Evolutionary conservation across 2,113 vertebrate genomes (phyloP).

Genomic region (Petrocephalus microphthalmus): DNA sequence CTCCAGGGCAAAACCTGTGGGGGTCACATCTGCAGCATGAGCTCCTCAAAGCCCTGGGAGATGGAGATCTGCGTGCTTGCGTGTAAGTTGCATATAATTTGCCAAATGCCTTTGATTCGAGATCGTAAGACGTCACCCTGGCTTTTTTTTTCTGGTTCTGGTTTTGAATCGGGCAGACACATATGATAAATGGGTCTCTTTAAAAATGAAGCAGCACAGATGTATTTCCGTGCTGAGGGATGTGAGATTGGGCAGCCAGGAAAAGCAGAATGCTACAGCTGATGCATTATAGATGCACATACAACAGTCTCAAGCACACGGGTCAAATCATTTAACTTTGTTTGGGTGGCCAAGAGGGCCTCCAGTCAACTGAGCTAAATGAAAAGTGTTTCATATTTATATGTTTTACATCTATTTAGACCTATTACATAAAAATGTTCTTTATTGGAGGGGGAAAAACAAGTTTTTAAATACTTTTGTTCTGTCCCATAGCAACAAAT

Average conservation of each 20-base stretch:
- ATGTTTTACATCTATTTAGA: not conserved
- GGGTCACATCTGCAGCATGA: not conserved
- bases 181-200: not conserved
- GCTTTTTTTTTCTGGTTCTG: constrained; percentile 2
- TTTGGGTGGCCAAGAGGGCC: not conserved
- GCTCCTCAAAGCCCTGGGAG: not conserved
- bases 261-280: not conserved
- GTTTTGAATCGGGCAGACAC: not conserved
- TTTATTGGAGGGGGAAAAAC: not conserved
- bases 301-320: not conserved
- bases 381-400: not conserved
- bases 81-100: not conserved
- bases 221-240: not conserved
- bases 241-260: not conserved
- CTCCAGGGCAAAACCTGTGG: not conserved
- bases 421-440: not conserved
- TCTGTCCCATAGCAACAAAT: not conserved
- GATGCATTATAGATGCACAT: not conserved
- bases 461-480: not conserved
- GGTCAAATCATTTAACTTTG: not conserved
- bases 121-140: not conserved
- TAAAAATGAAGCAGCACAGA: not conserved
- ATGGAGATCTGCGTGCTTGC: not conserved
- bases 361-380: not conserved
- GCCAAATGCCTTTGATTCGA: not conserved